Base-by-base conservation (phyloP, 2,797 vertebrate species). In the Thripadectes ignobilis region DNA sequence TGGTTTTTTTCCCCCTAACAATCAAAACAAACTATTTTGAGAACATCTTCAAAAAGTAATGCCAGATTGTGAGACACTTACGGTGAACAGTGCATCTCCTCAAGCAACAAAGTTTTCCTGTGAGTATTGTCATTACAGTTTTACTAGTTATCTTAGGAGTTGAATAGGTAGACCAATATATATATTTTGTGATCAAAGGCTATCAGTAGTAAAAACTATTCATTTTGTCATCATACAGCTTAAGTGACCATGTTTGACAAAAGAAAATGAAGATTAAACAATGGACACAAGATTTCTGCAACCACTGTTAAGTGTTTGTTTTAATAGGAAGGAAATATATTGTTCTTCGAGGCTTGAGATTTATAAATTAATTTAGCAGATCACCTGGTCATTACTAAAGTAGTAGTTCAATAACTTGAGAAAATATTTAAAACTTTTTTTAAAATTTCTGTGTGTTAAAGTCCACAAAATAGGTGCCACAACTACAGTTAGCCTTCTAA, bases 21-120 rank as follows among this genome's bases (percentile, higher is more conserved):
- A 93, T 85, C 23, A 86, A 94, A 92, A 62, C 30, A 88, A 83
- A 78, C 55, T 79, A 82, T 93, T 95, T 75, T 92, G 63, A 90
- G 93, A 90, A 69, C 82, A 67, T 91, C 63, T 92, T 94, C 62
- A 96, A 95, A 93, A 94, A 92, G 3, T 32, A 73, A 27, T 49
- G 20, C 41, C 87, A 93, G 79, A 90, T 76, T 91, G 36, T 84
- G 59, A 71, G 75, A 76, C 39, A 32, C 14, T 92, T 77, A 54
- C 29, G 19, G 27, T 65, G 38, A 92, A 69, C 48, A 85, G 7
- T 49, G 62, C 48, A 8, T 84, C 92, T 93, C 59, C 41, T 81
- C 66, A 57, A 69, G 36, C 17, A 85, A 10, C 32, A 52, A 86
- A 65, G 11, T 55, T 62, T 6, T 75, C 72, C 29, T 79, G 30